Evolutionary conservation across 2,113 vertebrate species (phyloP), one percentile per base, ranked within the genome.

Genomic region (Etheostoma cragini): DNA sequence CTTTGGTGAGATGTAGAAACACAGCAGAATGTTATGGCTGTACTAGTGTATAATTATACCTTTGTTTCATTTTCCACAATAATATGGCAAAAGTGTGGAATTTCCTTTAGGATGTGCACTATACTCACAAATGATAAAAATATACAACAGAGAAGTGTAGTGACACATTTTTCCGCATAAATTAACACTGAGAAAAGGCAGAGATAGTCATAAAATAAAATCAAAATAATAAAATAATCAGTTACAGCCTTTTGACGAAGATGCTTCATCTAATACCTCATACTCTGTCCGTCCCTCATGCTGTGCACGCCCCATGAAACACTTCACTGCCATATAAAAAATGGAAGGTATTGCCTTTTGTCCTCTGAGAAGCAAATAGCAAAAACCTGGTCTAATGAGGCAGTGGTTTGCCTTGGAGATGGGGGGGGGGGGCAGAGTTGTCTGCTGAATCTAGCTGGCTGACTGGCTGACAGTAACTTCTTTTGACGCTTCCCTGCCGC

Each of bases 401-500:
- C 35, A 66, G 76, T 8, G 52, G 69, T 80, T 70, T 63, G 78
- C 75, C 22, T 45, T 53, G n/a, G 33, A 70, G 62, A 61, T 49
- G 68, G 86, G 81, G 87, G 68, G 86, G 81, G 87, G 87, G 58
- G 78, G 86, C 82, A 75, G 78, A 54, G 42, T 67, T 68, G 81
- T 91, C 81, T 80, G 80, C 88, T 77, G 82, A 84, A 83, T 84
- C 58, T 80, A 67, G 83, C 82, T 77, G 85, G 88, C 89, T 87
- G 92, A 91, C 80, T 80, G 83, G 81, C 87, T 94, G 94, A 95
- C 92, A 91, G 89, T 94, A 89, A 95, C 88, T 6, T 63, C 78
- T 83, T 89, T 84, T 93, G 93, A 95, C 94, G 93, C 89, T 88
- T 94, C 64, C 73, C 81, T 88, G 92, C 91, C 92, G 76, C 88